A percentile compares a stretch with the other conserved stretches of the same genome.
Conservation (phyloP, 1,140 invertebrate genomes). For the Bombyx mori region ASM3026992v2 NC_085121.1:7492001-7492500, state of each 20-base stretch:
- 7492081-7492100: background rate
- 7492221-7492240: conserved; percentile 68
- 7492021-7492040: too few species aligned
- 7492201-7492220: too few species aligned
- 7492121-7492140: too few species aligned
- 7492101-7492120: background rate
- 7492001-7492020: too few species aligned
- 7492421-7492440: conserved; percentile 91
- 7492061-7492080: too few species aligned
- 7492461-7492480: background rate
- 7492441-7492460: conserved; percentile 72
- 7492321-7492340: conserved; percentile 94
- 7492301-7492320: conserved; percentile 90
- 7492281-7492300: conserved; percentile 84
- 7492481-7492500: background rate
- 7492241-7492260: conserved; percentile 80
- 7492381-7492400: conserved; percentile 78
- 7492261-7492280: conserved; percentile 76
- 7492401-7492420: conserved; percentile 91
- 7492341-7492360: conserved; percentile 90
- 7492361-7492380: conserved; percentile 73
- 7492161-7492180: too few species aligned
- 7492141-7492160: too few species aligned
- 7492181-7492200: too few species aligned
- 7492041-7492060: too few species aligned